A percentile compares a stretch with the other conserved stretches of the same genome.
Evolutionary conservation across 2,888 invertebrate species (phyloP).

Genomic region (Melanophora roralis): DNA sequence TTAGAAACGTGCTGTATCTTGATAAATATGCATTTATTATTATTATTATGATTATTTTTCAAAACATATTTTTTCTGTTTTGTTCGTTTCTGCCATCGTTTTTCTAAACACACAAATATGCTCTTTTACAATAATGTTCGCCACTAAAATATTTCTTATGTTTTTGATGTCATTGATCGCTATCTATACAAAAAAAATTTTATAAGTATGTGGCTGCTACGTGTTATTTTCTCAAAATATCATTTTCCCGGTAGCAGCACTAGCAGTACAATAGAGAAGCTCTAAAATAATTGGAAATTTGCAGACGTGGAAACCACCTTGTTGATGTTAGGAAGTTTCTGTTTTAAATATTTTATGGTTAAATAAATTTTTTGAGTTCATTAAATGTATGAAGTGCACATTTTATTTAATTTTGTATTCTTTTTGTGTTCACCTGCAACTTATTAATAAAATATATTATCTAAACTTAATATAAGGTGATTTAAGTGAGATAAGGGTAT

Average conservation of each 20-base stretch:
- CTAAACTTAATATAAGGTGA: too few species aligned
- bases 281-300: conserved; percentile 61
- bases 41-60: conserved; percentile 51
- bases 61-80: conserved; percentile 38
- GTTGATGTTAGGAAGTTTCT: conserved; percentile 4
- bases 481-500: too few species aligned
- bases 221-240: conserved; percentile 39
- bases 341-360: conserved; percentile 17
- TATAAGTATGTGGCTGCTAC: conserved; percentile 30
- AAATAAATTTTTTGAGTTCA: conserved; percentile 17
- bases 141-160: conserved; percentile 9
- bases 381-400: too few species aligned
- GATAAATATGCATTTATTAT: conserved; percentile 66
- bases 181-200: conserved; percentile 43
- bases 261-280: conserved; percentile 7
- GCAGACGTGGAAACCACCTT: conserved; percentile 41
- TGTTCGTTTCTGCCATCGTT: neutral
- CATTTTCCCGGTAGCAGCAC: neutral
- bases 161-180: conserved; percentile 56
- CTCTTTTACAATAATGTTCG: neutral
- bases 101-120: conserved; percentile 7
- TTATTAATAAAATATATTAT: too few species aligned
- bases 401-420: too few species aligned
- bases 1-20: conserved; percentile 77
- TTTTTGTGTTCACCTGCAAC: too few species aligned